These are phyloP conservation scores for Incurvaria masculella DNA, from an alignment of 2,888 invertebrate species.

Conservation along the genomic window DNA sequence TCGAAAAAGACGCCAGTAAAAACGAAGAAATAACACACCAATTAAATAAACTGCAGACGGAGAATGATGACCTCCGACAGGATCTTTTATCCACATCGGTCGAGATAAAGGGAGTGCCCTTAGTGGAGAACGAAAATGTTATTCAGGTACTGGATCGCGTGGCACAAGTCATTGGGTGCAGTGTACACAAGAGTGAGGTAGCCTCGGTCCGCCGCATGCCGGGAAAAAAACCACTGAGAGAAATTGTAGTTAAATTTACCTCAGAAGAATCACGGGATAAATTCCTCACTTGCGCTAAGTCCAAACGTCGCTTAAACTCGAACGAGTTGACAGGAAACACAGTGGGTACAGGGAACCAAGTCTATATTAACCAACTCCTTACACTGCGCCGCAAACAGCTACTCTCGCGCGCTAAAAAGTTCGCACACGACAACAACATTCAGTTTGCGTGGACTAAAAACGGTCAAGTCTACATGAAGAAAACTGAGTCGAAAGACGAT, in stretches of 20 bases:
- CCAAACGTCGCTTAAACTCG: not conserved
- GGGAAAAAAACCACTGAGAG: not conserved
- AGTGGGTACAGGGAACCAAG: not conserved
- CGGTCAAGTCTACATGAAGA: no score
- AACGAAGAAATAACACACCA: not conserved
- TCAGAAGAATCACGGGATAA: not conserved
- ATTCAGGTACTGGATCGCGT: not conserved
- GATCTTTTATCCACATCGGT: not conserved
- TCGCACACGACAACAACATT: not conserved
- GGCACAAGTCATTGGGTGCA: not conserved
- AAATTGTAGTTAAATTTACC: not conserved
- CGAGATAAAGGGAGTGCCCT: not conserved
- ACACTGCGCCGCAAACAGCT: not conserved
- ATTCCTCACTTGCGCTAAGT: not conserved
- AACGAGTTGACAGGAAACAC: not conserved
- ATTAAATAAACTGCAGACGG: not conserved
- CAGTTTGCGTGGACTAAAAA: not conserved
- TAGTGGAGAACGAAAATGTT: not conserved
- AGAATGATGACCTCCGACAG: not conserved
- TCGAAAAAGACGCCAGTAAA: not conserved
- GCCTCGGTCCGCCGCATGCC: not conserved
- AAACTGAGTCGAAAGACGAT: no score
- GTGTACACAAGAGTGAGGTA: not conserved
- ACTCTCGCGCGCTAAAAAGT: not conserved
- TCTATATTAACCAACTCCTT: not conserved